Conservation (phyloP, 2,113 vertebrate species). For the Oceanodroma tethys region DNA sequence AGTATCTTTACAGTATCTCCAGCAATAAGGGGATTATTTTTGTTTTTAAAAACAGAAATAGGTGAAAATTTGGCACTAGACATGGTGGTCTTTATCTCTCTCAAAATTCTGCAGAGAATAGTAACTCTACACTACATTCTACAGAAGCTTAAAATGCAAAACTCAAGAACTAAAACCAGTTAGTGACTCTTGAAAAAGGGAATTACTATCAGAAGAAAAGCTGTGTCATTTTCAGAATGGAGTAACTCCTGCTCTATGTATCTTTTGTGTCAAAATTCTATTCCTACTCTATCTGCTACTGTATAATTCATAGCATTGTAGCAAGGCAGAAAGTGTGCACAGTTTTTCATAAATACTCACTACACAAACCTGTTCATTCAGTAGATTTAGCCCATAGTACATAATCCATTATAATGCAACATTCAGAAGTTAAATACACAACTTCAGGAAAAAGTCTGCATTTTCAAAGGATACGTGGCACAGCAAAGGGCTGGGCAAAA, state of each 20-base stretch:
- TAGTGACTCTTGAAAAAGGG: background rate
- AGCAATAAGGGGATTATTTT: background rate
- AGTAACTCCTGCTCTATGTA: background rate
- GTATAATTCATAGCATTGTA: background rate
- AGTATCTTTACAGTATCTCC: background rate
- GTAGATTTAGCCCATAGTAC: background rate
- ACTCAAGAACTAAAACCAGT: background rate
- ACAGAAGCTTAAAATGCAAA: background rate
- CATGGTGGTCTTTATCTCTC: background rate
- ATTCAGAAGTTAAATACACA: background rate
- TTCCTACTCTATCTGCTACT: background rate
- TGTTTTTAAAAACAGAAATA: background rate
- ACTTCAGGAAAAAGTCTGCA: background rate
- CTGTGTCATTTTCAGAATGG: background rate
- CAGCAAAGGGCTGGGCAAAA: constrained; percentile 97
- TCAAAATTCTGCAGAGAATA: background rate
- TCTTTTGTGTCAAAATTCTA: background rate
- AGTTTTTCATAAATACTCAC: background rate
- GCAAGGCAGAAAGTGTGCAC: background rate
- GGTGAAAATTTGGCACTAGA: background rate
- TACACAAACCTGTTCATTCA: background rate
- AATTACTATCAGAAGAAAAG: background rate
- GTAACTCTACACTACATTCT: background rate
- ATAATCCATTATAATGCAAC: background rate
- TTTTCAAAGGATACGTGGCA: constrained; percentile 94